phyloP scores from a whole-genome alignment of 92 coral and sea anemone genomes.

The Porites cylindrica region DNA sequence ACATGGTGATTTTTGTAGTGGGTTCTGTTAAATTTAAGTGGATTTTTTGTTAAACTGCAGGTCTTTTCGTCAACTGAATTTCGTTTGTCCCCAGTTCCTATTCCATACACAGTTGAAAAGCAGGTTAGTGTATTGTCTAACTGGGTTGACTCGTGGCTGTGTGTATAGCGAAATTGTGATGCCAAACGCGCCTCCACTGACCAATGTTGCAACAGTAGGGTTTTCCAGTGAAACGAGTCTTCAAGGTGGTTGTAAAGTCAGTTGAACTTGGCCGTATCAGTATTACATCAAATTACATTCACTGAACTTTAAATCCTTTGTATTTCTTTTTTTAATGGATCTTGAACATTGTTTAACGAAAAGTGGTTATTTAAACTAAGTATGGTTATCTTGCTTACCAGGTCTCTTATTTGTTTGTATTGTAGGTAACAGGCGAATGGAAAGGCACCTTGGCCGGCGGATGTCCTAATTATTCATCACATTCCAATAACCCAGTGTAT shows the following conservation, averaged over 20 bases:
- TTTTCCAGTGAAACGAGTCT: too few relatives aligned
- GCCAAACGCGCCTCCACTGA: not conserved
- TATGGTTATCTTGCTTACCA: too few relatives aligned
- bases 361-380: too few relatives aligned
- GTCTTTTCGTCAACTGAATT: slow-evolving; percentile 96
- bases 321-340: too few relatives aligned
- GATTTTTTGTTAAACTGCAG: slow-evolving; percentile 44
- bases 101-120: slow-evolving; percentile 89
- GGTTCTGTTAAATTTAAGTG: too few relatives aligned
- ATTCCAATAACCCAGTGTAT: slow-evolving; percentile 88
- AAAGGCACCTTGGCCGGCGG: slow-evolving; percentile 92
- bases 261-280: too few relatives aligned
- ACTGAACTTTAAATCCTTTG: too few relatives aligned
- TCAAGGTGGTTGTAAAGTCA: too few relatives aligned
- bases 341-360: too few relatives aligned
- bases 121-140: slow-evolving; percentile 63
- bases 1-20: too few relatives aligned
- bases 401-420: not conserved
- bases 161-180: not conserved
- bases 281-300: too few relatives aligned
- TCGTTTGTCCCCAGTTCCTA: slow-evolving; percentile 88
- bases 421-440: slow-evolving; percentile 93
- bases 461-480: slow-evolving; percentile 90
- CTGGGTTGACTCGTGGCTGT: not conserved
- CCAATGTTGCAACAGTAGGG: not conserved